Conservation (phyloP, 2,113 vertebrate genomes). For the Isurus oxyrinchus region DNA sequence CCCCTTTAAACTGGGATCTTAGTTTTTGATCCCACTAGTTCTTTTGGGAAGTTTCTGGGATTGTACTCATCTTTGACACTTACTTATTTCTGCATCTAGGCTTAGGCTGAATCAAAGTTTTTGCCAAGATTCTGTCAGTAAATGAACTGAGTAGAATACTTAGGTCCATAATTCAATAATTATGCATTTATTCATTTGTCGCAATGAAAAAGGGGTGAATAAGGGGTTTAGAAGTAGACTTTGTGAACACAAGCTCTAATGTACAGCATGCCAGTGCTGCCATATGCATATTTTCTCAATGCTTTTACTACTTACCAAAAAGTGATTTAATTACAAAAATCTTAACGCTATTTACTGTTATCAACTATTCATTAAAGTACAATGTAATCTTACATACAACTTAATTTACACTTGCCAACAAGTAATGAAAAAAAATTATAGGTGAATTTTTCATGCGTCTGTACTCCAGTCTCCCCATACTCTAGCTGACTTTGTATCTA, state of each 20-base stretch:
- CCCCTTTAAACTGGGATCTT: not conserved
- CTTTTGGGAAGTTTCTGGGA: not conserved
- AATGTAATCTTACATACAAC: conserved; percentile 15
- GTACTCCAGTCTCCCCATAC: not conserved
- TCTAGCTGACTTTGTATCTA: not conserved
- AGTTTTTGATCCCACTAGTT: not conserved
- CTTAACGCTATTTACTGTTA: not conserved
- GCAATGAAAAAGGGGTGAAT: not conserved
- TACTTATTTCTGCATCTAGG: not conserved
- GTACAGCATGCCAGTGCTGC: conserved; percentile 13
- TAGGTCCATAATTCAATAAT: not conserved
- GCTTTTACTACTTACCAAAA: not conserved
- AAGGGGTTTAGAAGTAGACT: not conserved
- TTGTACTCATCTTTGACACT: not conserved
- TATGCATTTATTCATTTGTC: not conserved
- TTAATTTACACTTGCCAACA: not conserved
- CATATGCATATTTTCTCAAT: not conserved
- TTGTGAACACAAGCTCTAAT: not conserved
- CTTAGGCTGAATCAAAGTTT: not conserved
- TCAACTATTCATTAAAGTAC: not conserved
- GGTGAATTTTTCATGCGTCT: conserved; percentile 20
- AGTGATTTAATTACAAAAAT: conserved; percentile 9
- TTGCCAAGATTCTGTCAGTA: not conserved
- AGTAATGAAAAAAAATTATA: not conserved
- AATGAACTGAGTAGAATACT: not conserved